phyloP scores from a whole-genome alignment of 23 tunicate genomes.

The Corella eumyota region DNA sequence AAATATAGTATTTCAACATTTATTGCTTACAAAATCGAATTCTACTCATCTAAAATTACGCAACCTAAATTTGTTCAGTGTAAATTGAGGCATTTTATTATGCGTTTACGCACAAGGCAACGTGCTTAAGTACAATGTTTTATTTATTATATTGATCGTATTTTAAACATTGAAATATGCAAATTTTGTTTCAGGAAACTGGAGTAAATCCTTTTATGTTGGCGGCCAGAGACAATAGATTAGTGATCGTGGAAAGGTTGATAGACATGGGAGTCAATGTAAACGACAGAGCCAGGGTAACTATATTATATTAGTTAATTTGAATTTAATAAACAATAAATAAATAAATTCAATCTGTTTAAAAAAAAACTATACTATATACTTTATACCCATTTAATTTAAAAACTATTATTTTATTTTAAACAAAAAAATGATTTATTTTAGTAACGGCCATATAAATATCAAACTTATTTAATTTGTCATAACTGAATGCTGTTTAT shows the following conservation, averaged over 20 bases:
- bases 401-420: too few relatives aligned
- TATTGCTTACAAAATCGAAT: background rate
- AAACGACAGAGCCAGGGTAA: constrained; percentile 68
- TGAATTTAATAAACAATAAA: too few relatives aligned
- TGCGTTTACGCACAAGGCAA: too few relatives aligned
- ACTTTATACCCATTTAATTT: background rate
- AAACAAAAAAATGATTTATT: too few relatives aligned
- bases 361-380: background rate
- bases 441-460: too few relatives aligned
- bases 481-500: too few relatives aligned
- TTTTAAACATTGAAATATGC: too few relatives aligned
- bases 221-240: constrained; percentile 74
- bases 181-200: constrained; percentile 58
- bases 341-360: background rate
- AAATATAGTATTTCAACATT: background rate
- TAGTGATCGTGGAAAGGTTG: constrained; percentile 66
- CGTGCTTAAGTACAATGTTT: too few relatives aligned
- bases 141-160: too few relatives aligned
- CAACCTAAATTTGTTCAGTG: too few relatives aligned
- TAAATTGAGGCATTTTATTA: too few relatives aligned
- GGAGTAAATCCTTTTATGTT: constrained; percentile 79
- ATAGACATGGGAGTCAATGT: constrained; percentile 81
- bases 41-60: background rate
- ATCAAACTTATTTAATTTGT: too few relatives aligned
- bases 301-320: background rate